Conservation (phyloP, 2,797 vertebrate species). For the Gambelia wislizenii region DNA sequence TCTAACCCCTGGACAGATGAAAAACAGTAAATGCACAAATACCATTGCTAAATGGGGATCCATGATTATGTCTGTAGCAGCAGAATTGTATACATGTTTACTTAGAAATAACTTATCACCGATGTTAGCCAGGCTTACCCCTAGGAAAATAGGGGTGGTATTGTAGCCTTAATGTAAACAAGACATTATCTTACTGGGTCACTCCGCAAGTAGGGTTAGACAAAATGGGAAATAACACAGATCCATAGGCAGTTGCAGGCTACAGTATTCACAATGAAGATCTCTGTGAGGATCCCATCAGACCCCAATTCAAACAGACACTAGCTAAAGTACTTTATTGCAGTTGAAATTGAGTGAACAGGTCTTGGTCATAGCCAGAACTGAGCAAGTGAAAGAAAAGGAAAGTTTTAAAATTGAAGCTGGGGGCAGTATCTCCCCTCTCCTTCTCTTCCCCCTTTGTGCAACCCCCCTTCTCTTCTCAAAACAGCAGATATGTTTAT, state of each 20-base stretch:
- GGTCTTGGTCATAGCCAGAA: too few relatives aligned
- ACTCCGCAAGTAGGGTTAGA: neutral
- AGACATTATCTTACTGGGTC: neutral
- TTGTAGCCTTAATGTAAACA: neutral
- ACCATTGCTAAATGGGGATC: neutral
- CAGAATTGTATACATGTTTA: neutral
- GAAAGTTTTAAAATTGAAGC: too few relatives aligned
- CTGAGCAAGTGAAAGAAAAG: too few relatives aligned
- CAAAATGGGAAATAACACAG: neutral
- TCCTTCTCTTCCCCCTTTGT: too few relatives aligned
- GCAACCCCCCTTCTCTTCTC: too few relatives aligned
- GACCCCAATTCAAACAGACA: too few relatives aligned
- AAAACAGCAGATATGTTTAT: too few relatives aligned
- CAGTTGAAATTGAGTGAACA: too few relatives aligned
- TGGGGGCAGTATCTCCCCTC: too few relatives aligned
- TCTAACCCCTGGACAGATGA: neutral
- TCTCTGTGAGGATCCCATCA: too few relatives aligned
- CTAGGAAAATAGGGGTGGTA: neutral
- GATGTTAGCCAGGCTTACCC: neutral
- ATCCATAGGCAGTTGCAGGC: neutral
- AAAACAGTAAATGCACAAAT: neutral
- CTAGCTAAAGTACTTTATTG: too few relatives aligned
- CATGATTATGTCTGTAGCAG: neutral
- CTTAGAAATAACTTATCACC: neutral
- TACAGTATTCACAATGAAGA: neutral